Evolutionary conservation across 2,888 invertebrate species (phyloP), one percentile per base, ranked within the genome.

Genomic region (Lissocephala sabroskyi): DNA sequence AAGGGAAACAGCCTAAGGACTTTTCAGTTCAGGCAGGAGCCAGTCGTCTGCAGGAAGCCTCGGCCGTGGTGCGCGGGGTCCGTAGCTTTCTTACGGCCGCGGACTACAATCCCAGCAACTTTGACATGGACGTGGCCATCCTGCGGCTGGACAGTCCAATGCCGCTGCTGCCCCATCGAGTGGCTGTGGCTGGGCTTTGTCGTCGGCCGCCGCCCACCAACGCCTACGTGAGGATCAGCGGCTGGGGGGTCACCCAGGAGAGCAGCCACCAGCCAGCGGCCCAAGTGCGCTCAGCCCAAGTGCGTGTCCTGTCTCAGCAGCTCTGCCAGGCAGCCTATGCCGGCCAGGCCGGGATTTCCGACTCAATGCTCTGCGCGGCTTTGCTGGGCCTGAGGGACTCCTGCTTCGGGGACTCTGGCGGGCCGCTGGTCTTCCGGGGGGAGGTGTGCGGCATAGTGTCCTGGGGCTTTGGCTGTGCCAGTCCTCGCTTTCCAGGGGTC

Each of bases 361-460:
- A 70, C 39, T 73, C 81, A 3, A 84, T 84, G 84, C 56, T 84
- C 13, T 83, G 83, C 50, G 81, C 82, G 0, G 59, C 76, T 1
- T 53, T 73, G 11, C 59, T 75, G 0, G 80, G 80, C 6, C 46
- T 65, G 2, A 66, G 56, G 33, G 84, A 83, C 52, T 76, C 83
- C 1, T 83, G 84, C 42, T 66, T 70, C 1, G 84, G 83, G 0
- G 84, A 84, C 49, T 84, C 84, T 1, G 84, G 84, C 3, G 83
- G 84, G 2, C 84, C 84, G 1, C 56, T 79, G 14, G 76, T 81
- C 2, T 73, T 62, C 30, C 73, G 79, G 2, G 78, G 78, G 1
- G 59, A 70, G 23, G 66, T 84, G 62, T 64, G 84, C 89, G 93
- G 93, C 19, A 86, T 94, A 13, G 92, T 93, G 0, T 93, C 93